Base-by-base conservation (phyloP, 2,888 invertebrate species). In the Heliconius hortense region DNA sequence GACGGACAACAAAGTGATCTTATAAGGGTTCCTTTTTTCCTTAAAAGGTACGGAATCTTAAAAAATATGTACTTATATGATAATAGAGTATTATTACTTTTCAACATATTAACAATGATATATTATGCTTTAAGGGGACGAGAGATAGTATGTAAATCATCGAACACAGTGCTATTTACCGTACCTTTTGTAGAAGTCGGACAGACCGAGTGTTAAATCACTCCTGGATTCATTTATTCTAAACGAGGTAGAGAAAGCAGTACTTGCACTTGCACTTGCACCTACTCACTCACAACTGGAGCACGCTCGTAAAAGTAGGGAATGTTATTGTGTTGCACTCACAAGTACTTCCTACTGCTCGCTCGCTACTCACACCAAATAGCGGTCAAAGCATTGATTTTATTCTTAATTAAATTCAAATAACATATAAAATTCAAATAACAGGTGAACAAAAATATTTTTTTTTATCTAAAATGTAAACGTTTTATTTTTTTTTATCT, bases 271-370 rank as follows among this genome's bases (percentile, higher is more conserved):
- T 5, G 18, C 48, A 48, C 48, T 53, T 53, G 21, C n/a, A 53
- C 56, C 10, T 4, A 60, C 59, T 11, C n/a, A 59, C 59, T 60
- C 5, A 7, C 15, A 60, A 60, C 60, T 60, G 60, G 60, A 60
- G 15, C 26, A 60, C 59, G 24, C 7, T 60, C 5, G 15, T 60
- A 60, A 60, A 60, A 26, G 5, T 5, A 26, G 26, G 24, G 60
- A 60, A 60, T 60, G 60, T 60, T 26, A 60, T 60, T 60, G 60
- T 60, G 60, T 26, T n/a, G n/a, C 56, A 10, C 56, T 56, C 8
- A 26, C 60, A 26, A 15, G 5, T 60, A 26, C 60, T 60, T 60
- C 60, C 60, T 26, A 15, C 59, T 59, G 4, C 26, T 26, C 31
- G 1, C 31, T 35, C 31, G 1, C 31, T 35, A 35, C 31, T 60